Evolutionary conservation across 2,797 vertebrate genomes (phyloP).

Genomic region (Melanotaenia pygmaea): DNA sequence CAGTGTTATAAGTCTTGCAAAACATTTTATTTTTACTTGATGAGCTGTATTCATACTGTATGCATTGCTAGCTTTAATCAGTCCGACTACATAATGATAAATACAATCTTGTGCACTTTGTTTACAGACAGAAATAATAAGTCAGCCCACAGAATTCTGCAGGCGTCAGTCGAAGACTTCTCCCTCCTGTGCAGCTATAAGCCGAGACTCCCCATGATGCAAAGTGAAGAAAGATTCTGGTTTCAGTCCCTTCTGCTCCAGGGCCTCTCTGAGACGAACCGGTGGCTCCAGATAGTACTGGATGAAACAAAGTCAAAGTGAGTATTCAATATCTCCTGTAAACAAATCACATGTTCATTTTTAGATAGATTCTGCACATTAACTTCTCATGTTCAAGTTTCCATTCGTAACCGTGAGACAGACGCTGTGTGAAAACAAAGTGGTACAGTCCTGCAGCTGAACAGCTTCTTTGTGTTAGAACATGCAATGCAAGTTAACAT

Average conservation of each 20-base stretch:
- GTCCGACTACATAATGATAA: neutral
- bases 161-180: constrained; percentile 76
- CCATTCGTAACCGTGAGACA: too few species aligned
- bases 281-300: constrained; percentile 95
- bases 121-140: constrained; percentile 16
- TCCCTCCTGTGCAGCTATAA: constrained; percentile 75
- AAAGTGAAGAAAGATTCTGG: constrained; percentile 91
- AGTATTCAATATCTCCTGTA: neutral
- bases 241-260: constrained; percentile 86
- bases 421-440: too few species aligned
- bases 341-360: neutral
- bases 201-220: constrained; percentile 91
- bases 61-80: constrained; percentile 14
- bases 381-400: too few species aligned
- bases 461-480: constrained; percentile 37
- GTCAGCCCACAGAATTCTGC: neutral
- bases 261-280: constrained; percentile 85
- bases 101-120: constrained; percentile 10
- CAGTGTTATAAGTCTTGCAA: neutral
- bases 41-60: constrained; percentile 5
- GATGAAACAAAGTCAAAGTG: neutral
- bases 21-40: constrained; percentile 14
- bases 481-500: constrained; percentile 1
- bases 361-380: neutral
- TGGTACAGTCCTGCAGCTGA: constrained; percentile 25